Conservation (phyloP, 2,888 invertebrate species). For the Gonocerus acuteangulatus region DNA sequence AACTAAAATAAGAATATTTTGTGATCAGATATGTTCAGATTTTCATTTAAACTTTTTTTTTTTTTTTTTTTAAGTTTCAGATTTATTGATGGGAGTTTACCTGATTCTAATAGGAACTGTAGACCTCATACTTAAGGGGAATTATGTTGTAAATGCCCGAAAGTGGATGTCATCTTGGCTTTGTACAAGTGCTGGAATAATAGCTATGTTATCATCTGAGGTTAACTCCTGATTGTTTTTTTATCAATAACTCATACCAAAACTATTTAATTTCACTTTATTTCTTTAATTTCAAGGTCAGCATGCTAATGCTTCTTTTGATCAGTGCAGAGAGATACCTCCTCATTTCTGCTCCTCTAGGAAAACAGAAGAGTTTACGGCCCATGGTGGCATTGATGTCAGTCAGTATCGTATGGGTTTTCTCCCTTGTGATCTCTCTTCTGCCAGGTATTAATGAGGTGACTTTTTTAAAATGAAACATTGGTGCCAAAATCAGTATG, state of each 20-base stretch:
- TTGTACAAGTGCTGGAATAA: constrained; percentile 55
- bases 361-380: constrained; percentile 50
- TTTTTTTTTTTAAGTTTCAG: no score
- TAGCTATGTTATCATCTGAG: constrained; percentile 61
- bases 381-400: constrained; percentile 49
- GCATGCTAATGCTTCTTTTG: constrained; percentile 59
- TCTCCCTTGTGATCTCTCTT: constrained; percentile 54
- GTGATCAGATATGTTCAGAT: no score
- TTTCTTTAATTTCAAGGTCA: constrained; percentile 49
- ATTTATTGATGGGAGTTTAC: constrained; percentile 62
- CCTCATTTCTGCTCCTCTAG: constrained; percentile 54
- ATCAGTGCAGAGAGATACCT: constrained; percentile 63
- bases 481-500: no score
- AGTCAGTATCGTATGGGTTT: constrained; percentile 53
- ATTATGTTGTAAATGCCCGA: constrained; percentile 52
- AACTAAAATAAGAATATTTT: no score
- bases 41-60: no score
- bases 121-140: constrained; percentile 52
- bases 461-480: neutral
- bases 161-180: constrained; percentile 59
- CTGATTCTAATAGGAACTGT: constrained; percentile 54
- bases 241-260: neutral
- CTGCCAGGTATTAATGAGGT: constrained; percentile 55
- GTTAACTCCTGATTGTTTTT: constrained; percentile 41
- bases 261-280: neutral